Base-by-base conservation (phyloP, 2,888 invertebrate species). In the Xestia xanthographa region DNA sequence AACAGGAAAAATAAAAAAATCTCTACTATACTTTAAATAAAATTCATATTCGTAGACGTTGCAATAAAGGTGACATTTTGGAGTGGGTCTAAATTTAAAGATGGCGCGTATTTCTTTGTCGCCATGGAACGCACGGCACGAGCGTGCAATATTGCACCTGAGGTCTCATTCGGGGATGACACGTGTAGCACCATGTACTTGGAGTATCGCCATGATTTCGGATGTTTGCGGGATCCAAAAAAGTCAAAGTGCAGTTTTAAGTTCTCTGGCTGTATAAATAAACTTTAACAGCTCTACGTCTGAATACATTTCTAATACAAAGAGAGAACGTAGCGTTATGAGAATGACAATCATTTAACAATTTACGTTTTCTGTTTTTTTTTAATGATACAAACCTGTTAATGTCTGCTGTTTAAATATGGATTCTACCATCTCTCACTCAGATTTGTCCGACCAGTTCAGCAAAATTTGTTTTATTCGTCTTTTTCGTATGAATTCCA, bases 131-230 rank as follows among this genome's bases (percentile, higher is more conserved):
- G 88, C 87, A 87, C 69, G 70, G 70, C 84, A 90, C 90, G 88
- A 88, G 90, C 84, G 87, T 91, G 90, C 91, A 92, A 91, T 91
- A 88, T 89, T 92, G 92, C 93, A 94, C 94, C 93, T 94, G 93
- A 84, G 91, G 84, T 86, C 88, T 78, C 83, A 87, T 88, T 89
- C 77, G 75, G 84, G 68, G 34, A 77, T 82, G 76, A 75, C 81
- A 75, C 72, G 72, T 86, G 80, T 85, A 60, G 65, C 20, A 50
- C 48, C 56, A 62, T 66, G 70, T 83, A 62, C 34, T 56, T 34
- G 20, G 50, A 53, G 53, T 29, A 53, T 45, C 26, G 34, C 79
- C 72, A 86, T 48, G 63, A n/a, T 12, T 74, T 77, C 38, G 11
- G 0, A 41, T 29, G 72, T 63, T 45, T 29, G 29, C 14, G 45